Conservation (phyloP, 2,888 invertebrate genomes). For the Sepioteuthis lessoniana region DNA sequence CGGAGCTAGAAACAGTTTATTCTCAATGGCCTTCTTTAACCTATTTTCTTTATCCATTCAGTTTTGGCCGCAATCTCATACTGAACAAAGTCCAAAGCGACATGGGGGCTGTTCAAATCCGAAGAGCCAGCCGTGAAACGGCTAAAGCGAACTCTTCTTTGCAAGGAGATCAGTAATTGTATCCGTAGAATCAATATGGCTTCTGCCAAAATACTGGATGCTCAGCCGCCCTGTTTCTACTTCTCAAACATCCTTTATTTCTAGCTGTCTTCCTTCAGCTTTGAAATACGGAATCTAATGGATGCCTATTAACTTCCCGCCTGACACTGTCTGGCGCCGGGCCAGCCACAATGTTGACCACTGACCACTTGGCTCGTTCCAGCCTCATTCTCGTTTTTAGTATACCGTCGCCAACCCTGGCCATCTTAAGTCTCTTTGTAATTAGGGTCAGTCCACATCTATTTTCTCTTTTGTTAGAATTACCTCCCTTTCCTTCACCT, state of each 20-base stretch:
- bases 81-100: not conserved
- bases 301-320: slow-evolving; percentile 33
- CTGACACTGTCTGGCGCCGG: not conserved
- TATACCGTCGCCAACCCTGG: not conserved
- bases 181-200: not conserved
- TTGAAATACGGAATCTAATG: not conserved
- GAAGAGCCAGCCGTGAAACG: not conserved
- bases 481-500: not conserved
- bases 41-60: not conserved
- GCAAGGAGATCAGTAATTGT: not conserved
- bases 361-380: not conserved
- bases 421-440: not conserved
- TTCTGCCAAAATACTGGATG: not conserved
- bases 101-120: not conserved
- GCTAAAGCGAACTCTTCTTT: not conserved
- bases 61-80: not conserved
- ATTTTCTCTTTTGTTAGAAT: not conserved
- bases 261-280: not conserved
- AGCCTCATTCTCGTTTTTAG: not conserved
- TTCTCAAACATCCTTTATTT: not conserved
- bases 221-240: no score
- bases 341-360: not conserved
- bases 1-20: not conserved
- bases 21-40: not conserved
- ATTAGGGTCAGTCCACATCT: not conserved